Conservation (phyloP, 1,140 invertebrate species). For the Physella acuta region DNA sequence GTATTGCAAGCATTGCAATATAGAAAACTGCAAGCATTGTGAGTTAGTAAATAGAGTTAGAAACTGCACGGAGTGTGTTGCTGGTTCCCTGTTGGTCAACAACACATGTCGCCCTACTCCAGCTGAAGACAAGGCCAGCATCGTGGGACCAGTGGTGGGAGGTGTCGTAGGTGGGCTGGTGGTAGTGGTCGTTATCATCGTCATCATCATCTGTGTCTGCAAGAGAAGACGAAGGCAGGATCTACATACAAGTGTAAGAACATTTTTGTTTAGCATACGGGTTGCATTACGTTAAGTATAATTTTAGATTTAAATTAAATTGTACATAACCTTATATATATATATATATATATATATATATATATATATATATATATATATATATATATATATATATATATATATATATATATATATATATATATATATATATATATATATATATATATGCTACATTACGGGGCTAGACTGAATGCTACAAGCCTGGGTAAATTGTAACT, state of each 20-base stretch:
- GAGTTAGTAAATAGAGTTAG: neutral
- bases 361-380: too few relatives aligned
- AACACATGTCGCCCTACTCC: too few relatives aligned
- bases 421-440: conserved; percentile 1
- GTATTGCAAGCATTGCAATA: neutral
- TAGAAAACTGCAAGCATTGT: neutral
- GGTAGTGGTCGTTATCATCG: neutral
- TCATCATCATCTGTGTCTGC: neutral
- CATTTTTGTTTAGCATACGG: too few relatives aligned
- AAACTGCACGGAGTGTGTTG: neutral
- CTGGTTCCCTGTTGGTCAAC: neutral
- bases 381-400: too few relatives aligned
- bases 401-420: too few relatives aligned
- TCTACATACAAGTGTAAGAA: neutral
- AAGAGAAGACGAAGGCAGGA: neutral
- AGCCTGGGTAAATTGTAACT: neutral
- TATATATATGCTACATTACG: neutral
- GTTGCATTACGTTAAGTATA: too few relatives aligned
- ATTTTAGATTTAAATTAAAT: too few relatives aligned
- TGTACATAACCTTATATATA: too few relatives aligned
- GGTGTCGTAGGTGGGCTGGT: neutral
- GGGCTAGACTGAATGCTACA: neutral
- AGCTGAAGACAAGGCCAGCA: neutral
- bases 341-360: too few relatives aligned
- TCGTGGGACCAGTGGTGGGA: neutral